phyloP scores from a whole-genome alignment of 2,113 vertebrate species.

The Theropithecus gelada region DNA sequence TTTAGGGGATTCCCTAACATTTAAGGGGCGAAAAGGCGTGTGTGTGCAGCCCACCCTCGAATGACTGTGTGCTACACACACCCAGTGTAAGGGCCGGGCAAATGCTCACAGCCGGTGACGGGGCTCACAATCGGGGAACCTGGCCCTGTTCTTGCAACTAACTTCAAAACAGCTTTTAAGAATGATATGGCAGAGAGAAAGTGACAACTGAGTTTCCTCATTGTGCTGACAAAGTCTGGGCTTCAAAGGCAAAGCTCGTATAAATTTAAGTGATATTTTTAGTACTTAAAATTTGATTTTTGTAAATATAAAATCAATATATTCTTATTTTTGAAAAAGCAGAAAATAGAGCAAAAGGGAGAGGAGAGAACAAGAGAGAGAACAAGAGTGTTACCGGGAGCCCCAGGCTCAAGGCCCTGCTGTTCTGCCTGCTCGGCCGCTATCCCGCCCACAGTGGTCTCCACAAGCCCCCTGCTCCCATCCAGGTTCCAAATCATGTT shows the following conservation, averaged over 20 bases:
- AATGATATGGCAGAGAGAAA: accelerated
- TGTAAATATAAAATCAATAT: background rate
- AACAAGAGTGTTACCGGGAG: too few relatives aligned
- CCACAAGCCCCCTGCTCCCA: background rate
- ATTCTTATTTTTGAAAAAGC: background rate
- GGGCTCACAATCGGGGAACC: too few relatives aligned
- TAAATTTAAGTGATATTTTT: background rate
- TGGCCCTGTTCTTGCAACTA: background rate
- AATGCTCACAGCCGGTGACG: too few relatives aligned
- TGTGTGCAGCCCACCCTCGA: background rate
- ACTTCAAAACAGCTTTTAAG: background rate
- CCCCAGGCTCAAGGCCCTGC: accelerated
- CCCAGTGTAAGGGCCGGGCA: background rate
- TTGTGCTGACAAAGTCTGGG: too few relatives aligned
- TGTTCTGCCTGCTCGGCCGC: background rate
- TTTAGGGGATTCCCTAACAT: too few relatives aligned
- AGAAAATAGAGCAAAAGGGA: background rate
- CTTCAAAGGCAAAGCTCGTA: background rate
- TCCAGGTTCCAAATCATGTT: too few relatives aligned
- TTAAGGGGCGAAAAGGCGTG: accelerated
- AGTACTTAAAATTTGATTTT: background rate
- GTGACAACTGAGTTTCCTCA: accelerated
- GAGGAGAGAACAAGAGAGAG: too few relatives aligned
- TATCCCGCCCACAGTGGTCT: accelerated
- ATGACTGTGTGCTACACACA: too few relatives aligned